Base-by-base conservation (phyloP, 2,888 invertebrate genomes). In the Sarcophaga variegata region DNA sequence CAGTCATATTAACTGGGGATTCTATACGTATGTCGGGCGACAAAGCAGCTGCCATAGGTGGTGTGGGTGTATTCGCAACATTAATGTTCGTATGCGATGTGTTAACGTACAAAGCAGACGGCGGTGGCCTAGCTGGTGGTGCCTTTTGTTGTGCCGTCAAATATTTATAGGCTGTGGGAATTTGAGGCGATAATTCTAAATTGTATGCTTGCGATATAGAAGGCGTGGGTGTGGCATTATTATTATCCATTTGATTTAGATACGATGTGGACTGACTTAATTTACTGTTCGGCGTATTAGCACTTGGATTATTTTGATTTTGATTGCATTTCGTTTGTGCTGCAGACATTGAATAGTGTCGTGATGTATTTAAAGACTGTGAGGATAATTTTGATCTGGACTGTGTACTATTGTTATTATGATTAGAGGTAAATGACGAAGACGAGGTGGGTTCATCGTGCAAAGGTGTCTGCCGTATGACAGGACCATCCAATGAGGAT, bases 1-100 rank as follows among this genome's bases (percentile, higher is more conserved):
- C 95, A 1, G 97, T 97, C 91, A 97, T 95, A 92, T 97, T 97
- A 91, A 96, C 96, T 0, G 97, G 97, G 8, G 97, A 96, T 90
- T 97, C 97, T 87, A 96, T 94, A 27, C 96, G 95, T 74, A 96
- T 92, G 93, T 89, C 95, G 90, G 91, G 92, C 27, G 91, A 91
- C 6, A 91, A 71, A 2, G 88, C 77, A 3, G 85, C 89, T 3
- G 89, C 89, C 0, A 86, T 70, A 0, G 87, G 89, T n/a, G 14
- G 88, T 27, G 84, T 75, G 71, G 67, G 62, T 64, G 45, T 78
- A 47, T 76, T 70, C 66, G 63, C 64, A 4, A 22, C 49, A 10
- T 20, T 49, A 14, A 69, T 37, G n/a, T 75, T 47, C 17, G 60
- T 22, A 77, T 77, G 76, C 20, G 78, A 75, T 59, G 87, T 82